Base-by-base conservation (phyloP, 2,888 invertebrate species). In the Danaus chrysippus region DNA sequence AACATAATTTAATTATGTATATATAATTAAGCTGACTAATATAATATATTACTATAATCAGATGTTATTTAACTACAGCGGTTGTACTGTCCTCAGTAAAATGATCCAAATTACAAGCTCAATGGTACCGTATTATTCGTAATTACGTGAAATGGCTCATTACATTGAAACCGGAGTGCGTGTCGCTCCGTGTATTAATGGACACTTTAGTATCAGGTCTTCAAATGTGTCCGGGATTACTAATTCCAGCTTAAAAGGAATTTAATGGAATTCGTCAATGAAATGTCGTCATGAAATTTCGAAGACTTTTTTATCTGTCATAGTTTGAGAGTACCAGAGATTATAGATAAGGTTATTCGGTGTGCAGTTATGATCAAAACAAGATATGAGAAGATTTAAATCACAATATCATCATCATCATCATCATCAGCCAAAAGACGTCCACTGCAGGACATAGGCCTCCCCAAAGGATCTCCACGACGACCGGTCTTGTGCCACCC, bases 101-200 rank as follows among this genome's bases (percentile, higher is more conserved):
- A 71, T 69, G 67, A 68, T 66, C 67, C 67, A 67, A 72, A 71
- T 74, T 70, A 71, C 69, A 74, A 71, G 62, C 74, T 75, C 73
- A 69, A 70, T 68, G 71, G 76, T 73, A 76, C 74, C 77, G 76
- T 81, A 77, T 77, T 76, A 79, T 77, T 78, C 76, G 76, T 80
- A 77, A 77, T 82, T 82, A 78, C 72, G 70, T 71, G 70, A 75
- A 87, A 86, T 83, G 86, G 83, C 77, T 83, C 84, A 82, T 87
- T 86, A 82, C 78, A 74, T 73, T 70, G 75, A 73, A 84, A 80
- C 76, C 69, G 69, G 82, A 83, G 83, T 78, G 79, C 76, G 72
- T 70, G 60, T 58, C 64, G 60, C 53, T 61, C 54, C 53, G 56
- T 55, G 52, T 62, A 64, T 66, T 62, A 62, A 66, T 66, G 44